These are phyloP conservation scores for Onychomys leucogaster DNA, from an alignment of 2,797 vertebrate genomes.

Conservation along the genomic window DNA sequence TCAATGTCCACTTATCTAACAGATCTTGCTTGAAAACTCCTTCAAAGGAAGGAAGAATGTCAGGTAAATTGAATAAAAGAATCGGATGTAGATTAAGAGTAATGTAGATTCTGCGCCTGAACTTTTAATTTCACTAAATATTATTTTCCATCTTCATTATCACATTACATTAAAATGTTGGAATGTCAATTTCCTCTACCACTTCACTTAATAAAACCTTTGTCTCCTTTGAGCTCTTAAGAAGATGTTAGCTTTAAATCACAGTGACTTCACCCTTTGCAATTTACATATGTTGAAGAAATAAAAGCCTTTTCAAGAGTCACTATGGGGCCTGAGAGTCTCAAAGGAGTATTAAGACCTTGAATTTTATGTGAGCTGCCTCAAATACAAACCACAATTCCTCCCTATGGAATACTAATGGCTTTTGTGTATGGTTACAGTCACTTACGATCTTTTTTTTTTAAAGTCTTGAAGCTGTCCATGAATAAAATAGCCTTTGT, in stretches of 20 bases:
- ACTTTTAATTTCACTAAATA: constrained; percentile 89
- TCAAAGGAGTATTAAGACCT: constrained; percentile 87
- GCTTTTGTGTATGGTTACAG: constrained; percentile 80
- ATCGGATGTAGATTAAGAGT: constrained; percentile 81
- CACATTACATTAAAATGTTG: constrained; percentile 83
- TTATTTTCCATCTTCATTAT: constrained; percentile 85
- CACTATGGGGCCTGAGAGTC: constrained; percentile 82
- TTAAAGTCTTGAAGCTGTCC: constrained; percentile 74
- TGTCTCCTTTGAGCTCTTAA: constrained; percentile 87
- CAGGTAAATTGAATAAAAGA: constrained; percentile 84
- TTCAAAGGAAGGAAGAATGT: constrained; percentile 75
- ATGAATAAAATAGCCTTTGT: constrained; percentile 72
- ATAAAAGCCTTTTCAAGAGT: constrained; percentile 88
- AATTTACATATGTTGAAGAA: constrained; percentile 89
- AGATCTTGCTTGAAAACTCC: constrained; percentile 78
- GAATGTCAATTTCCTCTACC: constrained; percentile 85
- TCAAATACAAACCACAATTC: constrained; percentile 85
- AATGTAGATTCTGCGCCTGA: constrained; percentile 82
- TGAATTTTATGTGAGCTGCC: constrained; percentile 86
- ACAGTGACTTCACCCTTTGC: constrained; percentile 85
- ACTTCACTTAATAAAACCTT: constrained; percentile 87
- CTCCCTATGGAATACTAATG: constrained; percentile 86
- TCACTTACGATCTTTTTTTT: constrained; percentile 73
- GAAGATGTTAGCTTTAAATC: constrained; percentile 88
- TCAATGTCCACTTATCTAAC: constrained; percentile 77